Evolutionary conservation across 2,888 invertebrate genomes (phyloP).

Genomic region (Plemyria rubiginata): DNA sequence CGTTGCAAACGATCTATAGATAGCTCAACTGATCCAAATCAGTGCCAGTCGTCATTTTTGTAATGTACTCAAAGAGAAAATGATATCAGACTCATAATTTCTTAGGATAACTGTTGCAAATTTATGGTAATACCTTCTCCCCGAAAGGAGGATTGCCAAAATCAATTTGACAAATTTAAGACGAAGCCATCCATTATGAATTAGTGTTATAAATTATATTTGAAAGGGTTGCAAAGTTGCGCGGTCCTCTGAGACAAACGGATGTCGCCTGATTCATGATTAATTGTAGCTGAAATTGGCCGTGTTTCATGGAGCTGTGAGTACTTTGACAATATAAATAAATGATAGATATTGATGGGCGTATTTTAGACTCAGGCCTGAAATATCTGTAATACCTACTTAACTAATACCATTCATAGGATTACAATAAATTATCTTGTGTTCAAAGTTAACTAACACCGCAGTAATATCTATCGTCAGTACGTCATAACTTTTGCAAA

Average conservation of each 20-base stretch:
- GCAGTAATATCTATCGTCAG: too few relatives aligned
- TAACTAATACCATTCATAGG: too few relatives aligned
- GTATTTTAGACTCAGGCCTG: too few relatives aligned
- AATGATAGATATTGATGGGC: too few relatives aligned
- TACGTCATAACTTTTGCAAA: too few relatives aligned
- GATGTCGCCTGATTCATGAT: conserved; percentile 79
- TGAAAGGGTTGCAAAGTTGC: conserved; percentile 78
- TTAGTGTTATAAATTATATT: conserved; percentile 83
- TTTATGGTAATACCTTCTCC: conserved; percentile 71
- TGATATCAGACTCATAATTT: conserved; percentile 75
- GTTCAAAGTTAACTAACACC: too few relatives aligned
- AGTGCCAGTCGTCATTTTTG: too few relatives aligned
- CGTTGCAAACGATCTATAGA: too few relatives aligned
- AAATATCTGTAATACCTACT: too few relatives aligned
- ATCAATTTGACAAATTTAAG: conserved; percentile 82
- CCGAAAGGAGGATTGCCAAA: conserved; percentile 68
- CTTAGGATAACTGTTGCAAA: conserved; percentile 75
- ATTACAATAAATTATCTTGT: too few relatives aligned
- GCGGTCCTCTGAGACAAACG: conserved; percentile 73
- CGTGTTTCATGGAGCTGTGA: background rate
- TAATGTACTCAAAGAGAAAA: conserved; percentile 52
- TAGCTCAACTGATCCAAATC: too few relatives aligned
- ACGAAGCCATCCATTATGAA: conserved; percentile 78
- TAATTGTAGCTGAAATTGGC: conserved; percentile 62
- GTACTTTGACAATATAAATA: background rate